A percentile compares a stretch with the other conserved stretches of the same genome.
phyloP scores from a whole-genome alignment of 2,113 vertebrate species.

The Notarius lentiginosus region DNA sequence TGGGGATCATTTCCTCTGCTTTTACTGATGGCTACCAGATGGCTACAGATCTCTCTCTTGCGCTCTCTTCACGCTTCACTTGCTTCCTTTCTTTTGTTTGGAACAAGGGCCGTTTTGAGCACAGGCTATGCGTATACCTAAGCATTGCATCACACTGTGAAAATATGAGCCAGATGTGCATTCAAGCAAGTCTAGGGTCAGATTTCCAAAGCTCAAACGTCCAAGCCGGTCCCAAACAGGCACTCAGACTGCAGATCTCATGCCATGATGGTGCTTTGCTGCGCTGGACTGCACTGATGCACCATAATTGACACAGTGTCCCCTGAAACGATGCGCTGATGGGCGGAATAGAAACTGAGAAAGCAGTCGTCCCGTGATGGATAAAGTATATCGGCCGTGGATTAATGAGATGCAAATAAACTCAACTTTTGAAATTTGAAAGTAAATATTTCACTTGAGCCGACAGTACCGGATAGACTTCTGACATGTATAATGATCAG shows the following conservation, averaged over 20 bases:
- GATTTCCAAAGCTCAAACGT: not conserved
- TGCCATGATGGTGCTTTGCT: not conserved
- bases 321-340: not conserved
- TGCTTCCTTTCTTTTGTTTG: constrained; percentile 44
- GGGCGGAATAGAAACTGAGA: not conserved
- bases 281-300: not conserved
- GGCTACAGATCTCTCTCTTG: constrained; percentile 51
- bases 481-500: not conserved
- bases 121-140: not conserved
- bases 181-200: not conserved
- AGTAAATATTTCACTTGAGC: not conserved
- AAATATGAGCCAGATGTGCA: constrained; percentile 4
- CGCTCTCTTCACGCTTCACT: not conserved
- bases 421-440: no score
- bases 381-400: not conserved
- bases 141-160: not conserved
- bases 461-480: not conserved
- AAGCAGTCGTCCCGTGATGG: not conserved
- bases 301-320: no score
- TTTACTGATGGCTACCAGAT: constrained; percentile 76
- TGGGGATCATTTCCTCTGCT: constrained; percentile 69
- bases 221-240: not conserved
- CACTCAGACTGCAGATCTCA: not conserved
- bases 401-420: not conserved
- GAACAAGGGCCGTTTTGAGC: not conserved